Conservation (phyloP, 2,888 invertebrate genomes). For the Mesoligia furuncula region DNA sequence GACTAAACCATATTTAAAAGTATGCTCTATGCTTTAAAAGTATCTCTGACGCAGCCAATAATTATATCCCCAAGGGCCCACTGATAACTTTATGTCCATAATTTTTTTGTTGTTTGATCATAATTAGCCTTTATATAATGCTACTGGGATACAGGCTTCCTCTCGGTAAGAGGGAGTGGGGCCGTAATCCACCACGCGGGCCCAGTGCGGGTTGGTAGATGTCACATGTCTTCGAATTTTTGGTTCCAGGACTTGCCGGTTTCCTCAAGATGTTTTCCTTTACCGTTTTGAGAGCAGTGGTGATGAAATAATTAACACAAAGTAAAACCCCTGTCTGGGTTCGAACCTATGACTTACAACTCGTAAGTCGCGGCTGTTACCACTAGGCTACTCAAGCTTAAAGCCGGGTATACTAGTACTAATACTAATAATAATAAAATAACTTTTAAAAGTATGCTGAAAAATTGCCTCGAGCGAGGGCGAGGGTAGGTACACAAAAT, state of each 20-base stretch:
- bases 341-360: not conserved
- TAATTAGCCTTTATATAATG: not conserved
- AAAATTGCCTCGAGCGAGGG: slow-evolving; percentile 19
- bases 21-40: too few species aligned
- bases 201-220: not conserved
- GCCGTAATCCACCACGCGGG: not conserved
- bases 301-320: not conserved
- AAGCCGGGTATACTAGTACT: not conserved
- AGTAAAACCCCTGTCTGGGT: not conserved
- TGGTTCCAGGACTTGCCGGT: not conserved
- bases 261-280: not conserved
- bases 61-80: not conserved
- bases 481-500: slow-evolving; percentile 39
- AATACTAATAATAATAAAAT: slow-evolving; percentile 10
- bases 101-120: not conserved
- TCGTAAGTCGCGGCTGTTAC: not conserved
- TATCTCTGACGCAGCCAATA: not conserved
- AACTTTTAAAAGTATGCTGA: slow-evolving; percentile 16
- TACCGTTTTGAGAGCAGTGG: not conserved
- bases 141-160: not conserved
- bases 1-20: not conserved
- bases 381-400: too few species aligned
- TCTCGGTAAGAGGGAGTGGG: not conserved
- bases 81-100: not conserved
- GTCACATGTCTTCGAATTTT: not conserved